These are phyloP conservation scores for Rhagium mordax DNA, from an alignment of 2,888 invertebrate genomes.

Conservation along the genomic window DNA sequence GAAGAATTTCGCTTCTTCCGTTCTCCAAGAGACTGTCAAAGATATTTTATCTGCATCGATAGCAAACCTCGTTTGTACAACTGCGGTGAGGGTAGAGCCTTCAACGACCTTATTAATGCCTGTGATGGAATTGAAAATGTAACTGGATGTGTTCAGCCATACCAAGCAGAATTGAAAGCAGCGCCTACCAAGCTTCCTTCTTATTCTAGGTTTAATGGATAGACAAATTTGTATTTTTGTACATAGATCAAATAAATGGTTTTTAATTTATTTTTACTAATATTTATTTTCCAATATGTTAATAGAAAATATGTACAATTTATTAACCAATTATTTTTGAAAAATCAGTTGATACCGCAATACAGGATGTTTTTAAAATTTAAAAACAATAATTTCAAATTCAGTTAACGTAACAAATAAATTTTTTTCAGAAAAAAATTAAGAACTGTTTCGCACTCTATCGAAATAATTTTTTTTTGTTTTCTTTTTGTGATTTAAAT, in stretches of 20 bases:
- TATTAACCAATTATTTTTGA: too few relatives aligned
- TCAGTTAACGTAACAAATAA: too few relatives aligned
- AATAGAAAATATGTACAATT: too few relatives aligned
- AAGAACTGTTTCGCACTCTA: too few relatives aligned
- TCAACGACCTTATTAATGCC: conserved; percentile 79
- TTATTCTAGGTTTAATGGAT: conserved; percentile 13
- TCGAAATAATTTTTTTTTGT: too few relatives aligned
- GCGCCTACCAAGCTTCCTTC: conserved; percentile 24
- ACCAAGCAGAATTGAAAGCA: conserved; percentile 31
- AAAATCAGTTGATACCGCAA: too few relatives aligned
- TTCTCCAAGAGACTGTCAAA: conserved; percentile 80
- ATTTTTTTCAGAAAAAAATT: too few relatives aligned
- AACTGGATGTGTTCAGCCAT: conserved; percentile 75
- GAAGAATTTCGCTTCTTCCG: conserved; percentile 73
- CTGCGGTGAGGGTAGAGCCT: conserved; percentile 85
- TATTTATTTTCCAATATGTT: too few relatives aligned
- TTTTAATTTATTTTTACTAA: neutral
- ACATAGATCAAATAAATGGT: conserved; percentile 24
- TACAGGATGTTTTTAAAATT: too few relatives aligned
- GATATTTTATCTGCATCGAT: conserved; percentile 85
- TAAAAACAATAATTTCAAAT: too few relatives aligned
- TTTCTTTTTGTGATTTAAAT: too few relatives aligned
- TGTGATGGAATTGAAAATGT: conserved; percentile 88
- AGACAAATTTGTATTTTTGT: conserved; percentile 12
- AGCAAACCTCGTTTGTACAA: conserved; percentile 80